These are phyloP conservation scores for Noctua pronuba DNA, from an alignment of 2,888 invertebrate species.

Conservation along the genomic window DNA sequence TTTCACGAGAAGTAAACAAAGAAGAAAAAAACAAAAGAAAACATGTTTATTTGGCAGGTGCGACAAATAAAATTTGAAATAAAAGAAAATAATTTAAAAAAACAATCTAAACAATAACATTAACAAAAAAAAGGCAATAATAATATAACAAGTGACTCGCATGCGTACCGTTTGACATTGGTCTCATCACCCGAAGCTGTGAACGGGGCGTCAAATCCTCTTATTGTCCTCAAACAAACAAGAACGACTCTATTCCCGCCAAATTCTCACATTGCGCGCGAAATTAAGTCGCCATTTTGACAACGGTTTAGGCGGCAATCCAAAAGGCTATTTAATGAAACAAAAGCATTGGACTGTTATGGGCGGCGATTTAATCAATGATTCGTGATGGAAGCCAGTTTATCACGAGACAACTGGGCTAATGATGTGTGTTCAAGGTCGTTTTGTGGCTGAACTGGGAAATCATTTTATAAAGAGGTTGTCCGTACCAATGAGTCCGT, in stretches of 20 bases:
- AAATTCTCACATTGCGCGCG: conserved; percentile 34
- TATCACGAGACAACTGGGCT: conserved; percentile 22
- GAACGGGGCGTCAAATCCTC: background rate
- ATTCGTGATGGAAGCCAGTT: conserved; percentile 22
- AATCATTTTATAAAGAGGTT: background rate
- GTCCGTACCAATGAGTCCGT: too few relatives aligned
- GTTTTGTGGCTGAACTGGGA: background rate
- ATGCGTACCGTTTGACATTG: background rate
- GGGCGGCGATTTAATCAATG: conserved; percentile 49
- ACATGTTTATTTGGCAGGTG: too few relatives aligned
- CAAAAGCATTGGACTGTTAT: conserved; percentile 41
- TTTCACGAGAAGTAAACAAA: background rate
- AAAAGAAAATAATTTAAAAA: too few relatives aligned
- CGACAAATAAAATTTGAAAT: too few relatives aligned
- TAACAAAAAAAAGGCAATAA: too few relatives aligned
- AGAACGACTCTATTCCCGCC: background rate
- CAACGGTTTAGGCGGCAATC: conserved; percentile 26
- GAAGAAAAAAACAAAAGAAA: too few relatives aligned
- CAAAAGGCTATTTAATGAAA: conserved; percentile 46
- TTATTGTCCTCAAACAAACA: conserved; percentile 11
- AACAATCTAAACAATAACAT: too few relatives aligned
- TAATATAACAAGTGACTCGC: too few relatives aligned
- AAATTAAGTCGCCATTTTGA: conserved; percentile 48
- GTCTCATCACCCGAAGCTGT: background rate
- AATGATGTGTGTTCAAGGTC: background rate